These are phyloP conservation scores for Onychostruthus taczanowskii DNA, from an alignment of 2,113 vertebrate species.

Conservation along the genomic window DNA sequence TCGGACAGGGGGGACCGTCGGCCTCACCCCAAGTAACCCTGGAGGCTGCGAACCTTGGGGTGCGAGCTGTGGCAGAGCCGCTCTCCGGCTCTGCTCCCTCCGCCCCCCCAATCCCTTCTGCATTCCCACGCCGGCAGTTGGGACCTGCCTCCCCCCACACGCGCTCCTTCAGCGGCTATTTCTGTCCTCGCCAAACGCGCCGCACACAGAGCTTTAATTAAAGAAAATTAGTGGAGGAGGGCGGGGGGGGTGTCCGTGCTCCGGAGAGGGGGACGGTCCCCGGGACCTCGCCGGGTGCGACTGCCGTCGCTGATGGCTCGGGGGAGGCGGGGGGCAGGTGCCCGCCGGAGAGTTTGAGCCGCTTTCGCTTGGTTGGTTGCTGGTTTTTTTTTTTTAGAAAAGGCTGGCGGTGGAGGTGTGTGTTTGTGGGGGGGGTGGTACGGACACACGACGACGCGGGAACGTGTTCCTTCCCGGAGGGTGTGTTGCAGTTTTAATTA, in stretches of 20 bases:
- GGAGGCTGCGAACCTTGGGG: neutral
- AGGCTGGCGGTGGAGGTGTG: neutral
- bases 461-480: neutral
- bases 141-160: neutral
- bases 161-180: slow-evolving; percentile 28
- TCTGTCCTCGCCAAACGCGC: slow-evolving; percentile 10
- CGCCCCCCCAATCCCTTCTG: neutral
- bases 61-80: neutral
- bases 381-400: neutral
- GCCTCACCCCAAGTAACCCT: neutral
- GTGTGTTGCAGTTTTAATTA: slow-evolving; percentile 42
- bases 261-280: neutral
- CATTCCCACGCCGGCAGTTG: slow-evolving; percentile 1
- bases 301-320: neutral
- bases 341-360: neutral
- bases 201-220: slow-evolving; percentile 21
- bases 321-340: neutral
- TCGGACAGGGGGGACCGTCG: neutral
- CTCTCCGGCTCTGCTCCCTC: neutral
- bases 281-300: neutral
- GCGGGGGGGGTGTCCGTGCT: neutral
- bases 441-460: neutral
- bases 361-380: neutral
- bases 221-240: slow-evolving; percentile 17
- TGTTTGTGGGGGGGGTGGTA: neutral